A percentile compares a stretch with the other conserved stretches of the same genome.
These are phyloP conservation scores for Protosalanx chinensis DNA, from an alignment of 2,797 vertebrate genomes.

Conservation along the genomic window DNA sequence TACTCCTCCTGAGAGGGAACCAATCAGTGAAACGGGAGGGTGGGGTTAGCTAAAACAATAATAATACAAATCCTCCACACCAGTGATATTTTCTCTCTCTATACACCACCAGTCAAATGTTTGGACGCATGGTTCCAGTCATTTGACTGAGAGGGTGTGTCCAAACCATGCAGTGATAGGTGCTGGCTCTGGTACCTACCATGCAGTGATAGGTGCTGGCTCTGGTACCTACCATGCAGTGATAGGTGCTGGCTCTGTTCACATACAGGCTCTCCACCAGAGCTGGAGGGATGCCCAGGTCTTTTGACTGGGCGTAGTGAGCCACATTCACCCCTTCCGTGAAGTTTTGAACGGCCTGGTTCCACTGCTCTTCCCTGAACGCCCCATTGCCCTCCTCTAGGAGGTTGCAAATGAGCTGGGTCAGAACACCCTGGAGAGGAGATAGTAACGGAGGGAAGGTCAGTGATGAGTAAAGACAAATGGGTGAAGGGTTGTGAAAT, in stretches of 20 bases:
- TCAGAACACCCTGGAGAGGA: conserved; percentile 79
- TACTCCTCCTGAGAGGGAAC: conserved; percentile 74
- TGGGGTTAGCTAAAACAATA: too few relatives aligned
- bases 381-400: conserved; percentile 87
- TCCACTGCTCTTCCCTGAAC: conserved; percentile 80
- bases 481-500: background rate
- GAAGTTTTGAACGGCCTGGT: conserved; percentile 79
- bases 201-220: conserved; percentile 85
- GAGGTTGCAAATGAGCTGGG: conserved; percentile 86
- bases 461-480: background rate
- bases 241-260: conserved; percentile 85
- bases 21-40: background rate
- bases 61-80: background rate
- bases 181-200: conserved; percentile 70
- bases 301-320: conserved; percentile 77
- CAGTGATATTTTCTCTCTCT: background rate
- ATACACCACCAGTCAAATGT: background rate
- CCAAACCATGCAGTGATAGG: too few relatives aligned
- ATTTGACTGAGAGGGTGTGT: too few relatives aligned
- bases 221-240: conserved; percentile 84
- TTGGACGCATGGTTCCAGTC: too few relatives aligned
- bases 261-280: conserved; percentile 87
- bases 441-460: background rate
- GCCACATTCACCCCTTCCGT: conserved; percentile 87
- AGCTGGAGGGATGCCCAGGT: conserved; percentile 75